Base-by-base conservation (phyloP, 2,888 invertebrate species). In the Norana najaformis region DNA sequence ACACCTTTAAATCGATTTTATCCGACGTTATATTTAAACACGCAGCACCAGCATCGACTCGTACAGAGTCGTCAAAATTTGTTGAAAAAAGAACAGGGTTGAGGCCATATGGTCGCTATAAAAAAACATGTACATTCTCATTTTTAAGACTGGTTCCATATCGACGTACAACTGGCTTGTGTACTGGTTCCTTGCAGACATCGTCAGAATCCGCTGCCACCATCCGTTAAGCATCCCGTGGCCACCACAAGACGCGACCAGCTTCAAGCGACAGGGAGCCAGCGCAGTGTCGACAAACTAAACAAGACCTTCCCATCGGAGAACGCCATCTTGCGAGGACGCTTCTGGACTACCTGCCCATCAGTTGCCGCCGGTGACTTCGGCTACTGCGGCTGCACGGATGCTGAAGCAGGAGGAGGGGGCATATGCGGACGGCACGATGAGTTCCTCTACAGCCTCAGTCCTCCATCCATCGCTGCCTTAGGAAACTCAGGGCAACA, bases 391-490 rank as follows among this genome's bases (percentile, higher is more conserved):
- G 85, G 37, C 11, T 85, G 85, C 85, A 3, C 85, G 18, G 85
- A 34, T 34, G 16, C 34, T 4, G 83, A 83, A 11, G 18, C 83
- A 34, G 83, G 83, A 35, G 85, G n/a, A 34, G 82, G 36, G 2
- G 36, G 37, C 85, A 37, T 35, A 5, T 69, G 30, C 0, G n/a
- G 69, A 11, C 35, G 35, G 8, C 85, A 36, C 4, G 85, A 85
- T 23, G 85, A 85, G 36, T 85, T 85, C 85, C 85, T 85, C 13
- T 85, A 85, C 85, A 85, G 37, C 85, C 85, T 85, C 35, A 85
- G 18, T 16, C 85, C 85, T 5, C 85, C 85, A 16, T 85, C 85
- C 36, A 85, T 85, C 85, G 37, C 16, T 35, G 85, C 85, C 85
- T 85, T 85, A 13, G 36, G 85, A 30, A n/a, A 85, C 23, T 23